Evolutionary conservation across 2,797 vertebrate genomes (phyloP).

Genomic region (Myioborus melanocephalus): DNA sequence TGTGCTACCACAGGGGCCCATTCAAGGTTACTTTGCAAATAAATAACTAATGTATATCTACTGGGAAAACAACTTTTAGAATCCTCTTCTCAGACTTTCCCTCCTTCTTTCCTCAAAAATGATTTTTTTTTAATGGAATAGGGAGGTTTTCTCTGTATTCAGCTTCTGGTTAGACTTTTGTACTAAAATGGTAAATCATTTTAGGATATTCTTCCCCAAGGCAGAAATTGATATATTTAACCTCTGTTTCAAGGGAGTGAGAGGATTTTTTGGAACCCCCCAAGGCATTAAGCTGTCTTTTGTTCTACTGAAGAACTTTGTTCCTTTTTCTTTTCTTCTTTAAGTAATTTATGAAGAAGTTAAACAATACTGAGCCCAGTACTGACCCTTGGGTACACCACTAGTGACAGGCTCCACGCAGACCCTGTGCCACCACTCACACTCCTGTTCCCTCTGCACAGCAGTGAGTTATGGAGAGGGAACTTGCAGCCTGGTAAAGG

Average conservation of each 20-base stretch:
- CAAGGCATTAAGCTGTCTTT: background rate
- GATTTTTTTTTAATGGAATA: background rate
- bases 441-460: background rate
- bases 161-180: background rate
- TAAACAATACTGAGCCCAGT: background rate
- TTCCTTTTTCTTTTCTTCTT: background rate
- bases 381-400: background rate
- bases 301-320: background rate
- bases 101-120: background rate
- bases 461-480: background rate
- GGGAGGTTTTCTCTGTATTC: background rate
- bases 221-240: background rate
- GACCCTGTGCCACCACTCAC: background rate
- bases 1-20: background rate
- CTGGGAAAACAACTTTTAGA: background rate
- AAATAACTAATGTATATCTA: background rate
- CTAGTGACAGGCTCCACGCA: background rate
- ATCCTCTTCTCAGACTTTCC: background rate
- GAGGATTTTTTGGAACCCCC: background rate
- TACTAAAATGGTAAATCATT: background rate
- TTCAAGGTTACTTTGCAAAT: background rate
- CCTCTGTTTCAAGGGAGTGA: background rate
- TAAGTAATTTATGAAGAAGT: background rate
- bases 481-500: background rate
- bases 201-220: background rate